Evolutionary conservation across 2,888 invertebrate species (phyloP).

Genomic region (Caradrina clavipalpis): DNA sequence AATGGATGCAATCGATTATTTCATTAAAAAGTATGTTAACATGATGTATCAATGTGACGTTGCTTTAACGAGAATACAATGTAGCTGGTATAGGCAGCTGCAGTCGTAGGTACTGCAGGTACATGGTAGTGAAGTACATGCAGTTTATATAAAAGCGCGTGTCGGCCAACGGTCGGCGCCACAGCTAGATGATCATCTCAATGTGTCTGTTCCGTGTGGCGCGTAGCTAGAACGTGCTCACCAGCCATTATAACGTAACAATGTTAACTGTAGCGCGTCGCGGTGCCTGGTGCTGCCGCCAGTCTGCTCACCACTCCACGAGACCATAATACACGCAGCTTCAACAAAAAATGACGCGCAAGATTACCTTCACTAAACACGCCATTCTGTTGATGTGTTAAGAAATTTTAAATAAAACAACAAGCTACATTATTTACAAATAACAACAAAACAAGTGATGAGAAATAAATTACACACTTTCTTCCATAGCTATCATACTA

Average conservation of each 20-base stretch:
- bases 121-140: conserved; percentile 44
- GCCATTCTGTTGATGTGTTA: conserved; percentile 19
- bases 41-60: conserved; percentile 37
- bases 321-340: conserved; percentile 47
- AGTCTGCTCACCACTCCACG: conserved; percentile 43
- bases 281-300: conserved; percentile 71
- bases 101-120: conserved; percentile 9
- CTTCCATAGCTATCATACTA: conserved; percentile 15
- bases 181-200: conserved; percentile 68
- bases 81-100: conserved; percentile 25
- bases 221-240: conserved; percentile 71
- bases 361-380: conserved; percentile 24
- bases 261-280: conserved; percentile 81
- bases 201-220: conserved; percentile 69
- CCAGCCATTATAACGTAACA: conserved; percentile 75
- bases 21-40: conserved; percentile 42
- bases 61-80: conserved; percentile 27
- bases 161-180: conserved; percentile 61
- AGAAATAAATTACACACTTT: conserved; percentile 31
- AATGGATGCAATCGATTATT: conserved; percentile 58
- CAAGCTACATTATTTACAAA: background rate
- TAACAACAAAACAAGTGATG: conserved; percentile 14
- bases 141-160: conserved; percentile 35
- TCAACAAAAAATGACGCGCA: conserved; percentile 40
- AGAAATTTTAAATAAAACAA: conserved; percentile 23